Conservation (phyloP, 2,113 vertebrate species). For the Choloepus hoffmanni region DNA sequence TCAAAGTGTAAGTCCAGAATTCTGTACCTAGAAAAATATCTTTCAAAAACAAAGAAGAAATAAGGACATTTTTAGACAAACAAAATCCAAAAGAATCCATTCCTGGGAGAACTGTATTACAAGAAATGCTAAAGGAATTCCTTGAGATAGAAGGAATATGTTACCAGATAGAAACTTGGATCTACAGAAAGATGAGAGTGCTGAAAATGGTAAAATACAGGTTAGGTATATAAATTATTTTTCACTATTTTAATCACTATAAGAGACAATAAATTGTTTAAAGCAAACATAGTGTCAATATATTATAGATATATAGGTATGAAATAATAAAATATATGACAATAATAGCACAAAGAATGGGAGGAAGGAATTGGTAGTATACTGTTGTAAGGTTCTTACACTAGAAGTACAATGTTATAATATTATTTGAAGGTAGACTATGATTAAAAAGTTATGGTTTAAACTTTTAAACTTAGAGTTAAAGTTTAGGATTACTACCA, state of each 20-base stretch:
- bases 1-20: background rate
- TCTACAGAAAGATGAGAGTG: background rate
- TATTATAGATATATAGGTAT: background rate
- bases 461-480: background rate
- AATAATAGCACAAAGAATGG: background rate
- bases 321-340: background rate
- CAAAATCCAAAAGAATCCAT: background rate
- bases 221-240: background rate
- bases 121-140: background rate
- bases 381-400: background rate
- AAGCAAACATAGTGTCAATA: background rate
- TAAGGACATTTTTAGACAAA: background rate
- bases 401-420: background rate
- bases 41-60: background rate
- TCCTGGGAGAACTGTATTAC: background rate
- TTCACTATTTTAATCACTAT: background rate
- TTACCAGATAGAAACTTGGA: background rate
- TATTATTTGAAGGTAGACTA: background rate
- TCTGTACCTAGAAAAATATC: background rate
- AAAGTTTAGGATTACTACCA: background rate
- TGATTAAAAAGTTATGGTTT: constrained; percentile 17
- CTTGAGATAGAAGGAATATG: background rate
- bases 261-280: background rate
- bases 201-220: background rate
- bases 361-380: background rate